Base-by-base conservation (phyloP, 2,113 vertebrate species). In the Carlito syrichta region DNA sequence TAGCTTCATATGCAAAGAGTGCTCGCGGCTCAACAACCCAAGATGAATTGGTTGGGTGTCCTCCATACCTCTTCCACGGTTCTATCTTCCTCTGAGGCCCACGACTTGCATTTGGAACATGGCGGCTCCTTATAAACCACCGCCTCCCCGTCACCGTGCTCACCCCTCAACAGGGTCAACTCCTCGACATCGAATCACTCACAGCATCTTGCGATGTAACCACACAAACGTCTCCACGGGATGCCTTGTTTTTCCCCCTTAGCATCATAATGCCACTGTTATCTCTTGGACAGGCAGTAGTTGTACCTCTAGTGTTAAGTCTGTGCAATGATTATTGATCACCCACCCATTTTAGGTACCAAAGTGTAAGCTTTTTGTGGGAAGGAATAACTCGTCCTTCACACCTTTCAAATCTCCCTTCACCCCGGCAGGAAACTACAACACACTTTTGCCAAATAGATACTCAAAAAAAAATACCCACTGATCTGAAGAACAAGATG, bases 11-110 rank as follows among this genome's bases (percentile, higher is more conserved):
- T 2, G 35, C 12, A 48, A 82, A n/a, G 25, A 16, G 11, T 20
- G 4, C 38, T 22, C 35, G 3, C 1, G 35, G 66, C 6, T 3
- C n/a, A 43, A 7, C 25, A 20, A 0, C 20, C 52, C 73, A 1
- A 5, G 7, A 60, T 35, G 32, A 40, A 40, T 90, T 84, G 66
- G 6, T 3, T 19, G 12, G 14, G 38, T 54, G 6, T 60, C 19
- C 25, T 50, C 63, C 69, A 23, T 3, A 11, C 11, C 19, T 60
- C 43, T 76, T 66, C 16, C 62, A 69, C 32, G 77, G 35, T 62
- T 17, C 63, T 52, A 10, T 48, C 88, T 85, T 85, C 52, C 62
- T 45, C 32, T n/a, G 74, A 94, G 68, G 35, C 3, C 38, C 27
- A 8, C 35, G 62, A 54, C 60, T 93, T 82, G 20, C 27, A 6